These are phyloP conservation scores for Pedicia rivosa DNA, from an alignment of 2,888 invertebrate species.

Conservation along the genomic window DNA sequence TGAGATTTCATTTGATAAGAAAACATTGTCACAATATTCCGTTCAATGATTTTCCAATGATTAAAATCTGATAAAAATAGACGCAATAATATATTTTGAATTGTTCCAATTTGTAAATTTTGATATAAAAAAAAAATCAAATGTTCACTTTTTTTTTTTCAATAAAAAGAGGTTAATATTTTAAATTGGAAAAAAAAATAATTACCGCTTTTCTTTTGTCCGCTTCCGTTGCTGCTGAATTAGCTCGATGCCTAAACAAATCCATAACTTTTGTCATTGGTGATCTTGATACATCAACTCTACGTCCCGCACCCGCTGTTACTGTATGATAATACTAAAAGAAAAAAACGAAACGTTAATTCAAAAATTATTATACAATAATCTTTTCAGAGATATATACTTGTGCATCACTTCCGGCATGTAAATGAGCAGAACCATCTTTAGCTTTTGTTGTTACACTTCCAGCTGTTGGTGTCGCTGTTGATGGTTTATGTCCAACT, in stretches of 20 bases:
- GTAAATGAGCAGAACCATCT: conserved; percentile 57
- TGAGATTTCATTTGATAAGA: too few relatives aligned
- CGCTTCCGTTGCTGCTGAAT: conserved; percentile 50
- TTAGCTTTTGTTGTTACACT: conserved; percentile 17
- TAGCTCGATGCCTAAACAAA: conserved; percentile 63
- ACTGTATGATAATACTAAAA: conserved; percentile 56
- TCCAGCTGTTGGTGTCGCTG: conserved; percentile 16
- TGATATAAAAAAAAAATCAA: too few relatives aligned
- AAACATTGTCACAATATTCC: too few relatives aligned
- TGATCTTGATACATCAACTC: conserved; percentile 45
- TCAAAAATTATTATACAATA: neutral
- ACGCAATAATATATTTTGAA: too few relatives aligned
- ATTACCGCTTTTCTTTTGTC: conserved; percentile 56
- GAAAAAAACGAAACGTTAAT: neutral
- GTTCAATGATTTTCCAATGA: too few relatives aligned
- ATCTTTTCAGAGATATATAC: conserved; percentile 16
- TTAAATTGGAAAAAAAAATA: conserved; percentile 13
- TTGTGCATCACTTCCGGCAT: conserved; percentile 38
- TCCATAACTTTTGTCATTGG: conserved; percentile 88
- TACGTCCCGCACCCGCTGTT: conserved; percentile 42
- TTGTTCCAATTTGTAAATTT: too few relatives aligned
- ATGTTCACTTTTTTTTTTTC: neutral
- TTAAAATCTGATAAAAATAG: too few relatives aligned
- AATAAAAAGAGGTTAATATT: neutral
- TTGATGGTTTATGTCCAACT: conserved; percentile 19